Evolutionary conservation across 1,140 invertebrate species (phyloP), one percentile per base, ranked within the genome.

Genomic region (Meloidogyne hapla): DNA sequence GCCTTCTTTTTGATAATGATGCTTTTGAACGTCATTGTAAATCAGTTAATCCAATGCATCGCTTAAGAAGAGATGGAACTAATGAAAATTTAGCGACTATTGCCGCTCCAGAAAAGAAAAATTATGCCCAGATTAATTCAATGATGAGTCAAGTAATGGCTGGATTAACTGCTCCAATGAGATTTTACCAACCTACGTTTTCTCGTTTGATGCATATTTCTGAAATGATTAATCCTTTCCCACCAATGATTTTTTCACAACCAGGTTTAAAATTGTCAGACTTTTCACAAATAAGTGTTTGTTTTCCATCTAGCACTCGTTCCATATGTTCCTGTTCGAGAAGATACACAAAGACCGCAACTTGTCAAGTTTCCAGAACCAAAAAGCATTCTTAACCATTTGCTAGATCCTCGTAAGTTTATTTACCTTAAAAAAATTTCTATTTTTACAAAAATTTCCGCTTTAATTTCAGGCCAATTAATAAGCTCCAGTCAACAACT

Each of bases 121-220:
- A 93, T 6, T 98, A 99, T 85, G 92, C 93, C 28, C 95, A 99
- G 89, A 98, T 99, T 80, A 99, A 99, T 88, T 93, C 94, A 75
- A 90, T 99, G 77, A 95, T 99, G 18, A 81, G 84, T 83, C 56
- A 42, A 38, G 56, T 79, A 8, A 82, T 84, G 64, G 62, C 94
- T 68, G 94, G 95, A 13, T 94, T 93, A 76, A 99, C 96, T 6
- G 92, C 95, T 6, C 97, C 95, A 1, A 81, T 90, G 79, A 92
- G 94, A 81, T 99, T 98, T 90, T 96, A 96, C 23, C 95, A 94
- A 1, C 98, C 97, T 88, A 97, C 98, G 94, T 97, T 98, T 88
- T 98, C 98, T 88, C 95, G 98, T 89, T 90, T 99, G 40, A 94
- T 96, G 88, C 94, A 95, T 63, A 89, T 99, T 71, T 94, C 97